Evolutionary conservation across 2,797 vertebrate genomes (phyloP), one percentile per base, ranked within the genome.

Genomic region (Oreonectes daqikongensis): DNA sequence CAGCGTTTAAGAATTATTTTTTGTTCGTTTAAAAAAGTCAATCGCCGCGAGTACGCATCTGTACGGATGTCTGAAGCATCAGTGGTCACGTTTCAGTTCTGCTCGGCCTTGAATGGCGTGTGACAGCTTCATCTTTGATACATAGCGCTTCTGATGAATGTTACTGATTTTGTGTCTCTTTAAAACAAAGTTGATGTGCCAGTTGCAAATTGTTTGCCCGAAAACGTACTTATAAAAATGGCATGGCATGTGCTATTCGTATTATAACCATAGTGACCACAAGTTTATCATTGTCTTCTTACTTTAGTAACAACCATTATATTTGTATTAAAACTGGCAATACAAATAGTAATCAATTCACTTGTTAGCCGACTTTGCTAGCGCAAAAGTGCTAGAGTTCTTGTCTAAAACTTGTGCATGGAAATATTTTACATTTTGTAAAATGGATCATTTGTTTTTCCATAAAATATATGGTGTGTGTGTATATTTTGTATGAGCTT

Each of bases 21-120:
- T 11, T 8, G 3, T n/a, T 28, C 40, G 20, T 48, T 42, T 11
- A 20, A 69, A 72, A 9, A 28, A n/a, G 66, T 4, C 1, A 40
- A 26, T 53, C 15, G 38, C 18, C 24, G 22, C 11, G 24, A 12
- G n/a, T 22, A 77, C 77, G 79, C 87, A 81, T 88, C 86, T 69
- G 82, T 74, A 78, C 71, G 1, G 52, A 77, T 82, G 71, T 72
- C 75, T 81, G 0, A 77, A 84, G 86, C 88, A 89, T 90, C 89
- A 78, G 75, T 66, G 24, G 72, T 22, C 75, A 44, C 76, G 26
- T 69, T 18, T 69, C 67, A 52, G 24, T 61, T 77, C 74, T 61
- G 55, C 74, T 69, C 20, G 65, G 15, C 44, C 67, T 64, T 32
- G 30, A 42, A 42, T 53, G 67, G 46, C 67, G 57, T 70, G 42